These are phyloP conservation scores for Semicossyphus pulcher DNA, from an alignment of 2,113 vertebrate species.

Conservation along the genomic window DNA sequence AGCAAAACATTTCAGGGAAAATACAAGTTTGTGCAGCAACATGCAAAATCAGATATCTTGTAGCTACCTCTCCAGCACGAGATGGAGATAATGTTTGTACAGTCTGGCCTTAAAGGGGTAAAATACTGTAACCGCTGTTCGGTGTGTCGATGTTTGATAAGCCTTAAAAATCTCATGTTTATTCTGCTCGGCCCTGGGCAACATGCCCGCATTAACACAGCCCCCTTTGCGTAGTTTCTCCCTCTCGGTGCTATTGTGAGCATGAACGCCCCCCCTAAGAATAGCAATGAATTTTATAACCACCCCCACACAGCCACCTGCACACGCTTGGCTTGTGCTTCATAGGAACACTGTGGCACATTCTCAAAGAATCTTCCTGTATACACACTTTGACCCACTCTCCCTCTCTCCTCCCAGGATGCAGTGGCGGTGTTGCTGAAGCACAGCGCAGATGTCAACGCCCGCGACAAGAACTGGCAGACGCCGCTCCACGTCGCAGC, in stretches of 20 bases:
- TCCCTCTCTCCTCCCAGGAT: constrained; percentile 82
- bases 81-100: neutral
- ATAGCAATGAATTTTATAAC: constrained; percentile 41
- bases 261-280: constrained; percentile 33
- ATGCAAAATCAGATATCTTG: neutral
- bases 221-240: constrained; percentile 1
- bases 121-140: neutral
- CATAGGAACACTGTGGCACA: neutral
- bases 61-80: neutral
- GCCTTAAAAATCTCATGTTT: constrained; percentile 7
- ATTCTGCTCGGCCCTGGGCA: constrained; percentile 18
- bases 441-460: constrained; percentile 97
- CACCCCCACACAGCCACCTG: constrained; percentile 31
- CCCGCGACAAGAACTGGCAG: constrained; percentile 99
- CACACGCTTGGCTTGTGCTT: constrained; percentile 15
- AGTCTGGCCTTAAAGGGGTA: constrained; percentile 21
- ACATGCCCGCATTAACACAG: constrained; percentile 23
- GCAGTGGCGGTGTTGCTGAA: constrained; percentile 95
- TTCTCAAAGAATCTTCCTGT: constrained; percentile 6
- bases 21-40: neutral
- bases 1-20: neutral
- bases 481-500: constrained; percentile 96
- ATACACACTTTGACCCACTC: constrained; percentile 8
- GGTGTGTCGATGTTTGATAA: constrained; percentile 26
- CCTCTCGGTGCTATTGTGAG: constrained; percentile 19